Conservation (phyloP, 2,888 invertebrate species). For the Macrophya alboannulata region DNA sequence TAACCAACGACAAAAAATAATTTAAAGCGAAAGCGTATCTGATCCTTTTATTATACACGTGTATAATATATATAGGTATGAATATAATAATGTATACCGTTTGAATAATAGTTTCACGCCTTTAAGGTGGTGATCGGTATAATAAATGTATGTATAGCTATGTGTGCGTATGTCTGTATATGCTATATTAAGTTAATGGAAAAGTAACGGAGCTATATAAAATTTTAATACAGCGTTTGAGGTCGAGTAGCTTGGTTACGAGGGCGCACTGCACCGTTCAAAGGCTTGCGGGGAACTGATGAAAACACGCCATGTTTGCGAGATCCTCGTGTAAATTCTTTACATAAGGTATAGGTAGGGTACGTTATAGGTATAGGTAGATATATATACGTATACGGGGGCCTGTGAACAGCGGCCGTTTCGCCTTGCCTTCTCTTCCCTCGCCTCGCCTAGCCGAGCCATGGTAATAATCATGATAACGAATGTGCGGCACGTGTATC, state of each 20-base stretch:
- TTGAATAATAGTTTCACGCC: background rate
- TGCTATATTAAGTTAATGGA: background rate
- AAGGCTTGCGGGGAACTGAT: conserved; percentile 51
- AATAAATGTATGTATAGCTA: no score
- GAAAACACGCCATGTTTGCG: conserved; percentile 23
- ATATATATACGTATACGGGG: background rate
- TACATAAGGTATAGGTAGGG: no score
- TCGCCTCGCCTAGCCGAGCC: background rate
- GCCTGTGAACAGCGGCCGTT: background rate
- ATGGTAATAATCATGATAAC: conserved; percentile 68
- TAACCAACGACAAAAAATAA: background rate
- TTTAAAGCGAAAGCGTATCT: background rate
- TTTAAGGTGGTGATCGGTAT: background rate
- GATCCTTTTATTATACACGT: background rate
- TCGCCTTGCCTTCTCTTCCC: background rate
- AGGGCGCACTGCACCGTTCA: conserved; percentile 53
- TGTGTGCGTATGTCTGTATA: background rate
- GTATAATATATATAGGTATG: background rate
- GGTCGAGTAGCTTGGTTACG: background rate
- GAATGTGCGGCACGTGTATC: conserved; percentile 68
- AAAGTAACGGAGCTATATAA: background rate
- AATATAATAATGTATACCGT: background rate
- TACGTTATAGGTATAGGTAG: background rate
- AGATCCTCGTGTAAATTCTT: conserved; percentile 43
- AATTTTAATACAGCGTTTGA: background rate